These are phyloP conservation scores for Cheilosia soror DNA, from an alignment of 2,888 invertebrate species.

Conservation along the genomic window DNA sequence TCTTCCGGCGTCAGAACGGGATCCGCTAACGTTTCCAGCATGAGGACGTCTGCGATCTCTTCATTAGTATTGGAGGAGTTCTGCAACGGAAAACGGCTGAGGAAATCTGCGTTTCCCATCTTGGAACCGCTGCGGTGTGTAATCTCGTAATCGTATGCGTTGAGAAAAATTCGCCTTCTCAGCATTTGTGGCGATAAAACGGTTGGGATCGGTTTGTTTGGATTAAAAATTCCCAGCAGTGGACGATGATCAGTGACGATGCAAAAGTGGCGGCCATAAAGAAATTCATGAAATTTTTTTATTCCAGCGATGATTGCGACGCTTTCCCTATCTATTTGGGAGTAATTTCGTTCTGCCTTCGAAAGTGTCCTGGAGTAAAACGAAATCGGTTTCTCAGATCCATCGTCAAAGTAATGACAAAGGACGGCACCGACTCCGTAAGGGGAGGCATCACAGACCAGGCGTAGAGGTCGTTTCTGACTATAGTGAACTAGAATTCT, in stretches of 20 bases:
- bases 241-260: background rate
- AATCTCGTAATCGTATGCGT: background rate
- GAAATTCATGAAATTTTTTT: too few relatives aligned
- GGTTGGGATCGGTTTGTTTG: background rate
- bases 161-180: background rate
- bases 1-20: too few relatives aligned
- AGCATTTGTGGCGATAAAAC: background rate
- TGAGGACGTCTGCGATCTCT: background rate
- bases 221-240: background rate
- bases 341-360: too few relatives aligned
- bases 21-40: background rate
- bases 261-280: too few relatives aligned
- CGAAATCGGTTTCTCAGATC: background rate
- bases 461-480: too few relatives aligned
- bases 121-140: background rate
- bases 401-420: background rate
- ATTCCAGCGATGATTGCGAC: too few relatives aligned
- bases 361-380: too few relatives aligned
- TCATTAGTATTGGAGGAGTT: background rate
- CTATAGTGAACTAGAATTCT: too few relatives aligned
- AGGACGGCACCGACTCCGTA: too few relatives aligned
- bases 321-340: too few relatives aligned
- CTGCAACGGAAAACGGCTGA: slow-evolving; percentile 1
- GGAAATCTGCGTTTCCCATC: slow-evolving; percentile 8
- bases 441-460: too few relatives aligned